Evolutionary conservation across 2,888 invertebrate species (phyloP), one percentile per base, ranked within the genome.

Genomic region (Elysia crispata): DNA sequence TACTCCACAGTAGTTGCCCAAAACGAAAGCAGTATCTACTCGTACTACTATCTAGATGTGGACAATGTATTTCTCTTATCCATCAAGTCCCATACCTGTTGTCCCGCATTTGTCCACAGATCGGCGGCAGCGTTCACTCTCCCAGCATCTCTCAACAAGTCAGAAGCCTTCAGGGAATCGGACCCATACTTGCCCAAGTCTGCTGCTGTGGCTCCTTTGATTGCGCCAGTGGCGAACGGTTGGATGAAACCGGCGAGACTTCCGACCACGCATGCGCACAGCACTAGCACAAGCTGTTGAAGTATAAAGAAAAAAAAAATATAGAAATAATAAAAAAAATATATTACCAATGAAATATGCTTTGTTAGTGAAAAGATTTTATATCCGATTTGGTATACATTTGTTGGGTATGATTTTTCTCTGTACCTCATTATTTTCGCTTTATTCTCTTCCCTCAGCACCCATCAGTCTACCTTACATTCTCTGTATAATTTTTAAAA

Each of bases 191-290:
- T 70, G 33, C 70, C 70, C 41, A 70, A 20, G 33, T 70, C 70
- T n/a, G 70, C 70, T n/a, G 31, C 70, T 25, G 66, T 30, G 3
- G 60, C 60, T 23, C n/a, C 60, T 60, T n/a, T 60, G n/a, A 23
- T n/a, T 41, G 41, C 41, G 41, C 41, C 41, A 41, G 41, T 41
- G 41, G 41, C 41, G 41, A 41, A 41, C 41, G 41, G 41, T 11
- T 41, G 70, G 41, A 70, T 15, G 23, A 28, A 70, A 33, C 33
- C 6, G 31, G 70, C 70, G 18, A 30, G 41, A 20, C 70, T 31
- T 70, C 70, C 70, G 41, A 20, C 70, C 70, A 70, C 70, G 70
- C 70, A 70, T 70, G 70, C 70, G 70, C 70, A 70, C 70, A 70
- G 70, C 70, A 70, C 70, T 70, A 70, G 70, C n/a, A 70, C 49